Evolutionary conservation across 1,140 invertebrate species (phyloP).

Genomic region (Campoletis sonorensis): DNA sequence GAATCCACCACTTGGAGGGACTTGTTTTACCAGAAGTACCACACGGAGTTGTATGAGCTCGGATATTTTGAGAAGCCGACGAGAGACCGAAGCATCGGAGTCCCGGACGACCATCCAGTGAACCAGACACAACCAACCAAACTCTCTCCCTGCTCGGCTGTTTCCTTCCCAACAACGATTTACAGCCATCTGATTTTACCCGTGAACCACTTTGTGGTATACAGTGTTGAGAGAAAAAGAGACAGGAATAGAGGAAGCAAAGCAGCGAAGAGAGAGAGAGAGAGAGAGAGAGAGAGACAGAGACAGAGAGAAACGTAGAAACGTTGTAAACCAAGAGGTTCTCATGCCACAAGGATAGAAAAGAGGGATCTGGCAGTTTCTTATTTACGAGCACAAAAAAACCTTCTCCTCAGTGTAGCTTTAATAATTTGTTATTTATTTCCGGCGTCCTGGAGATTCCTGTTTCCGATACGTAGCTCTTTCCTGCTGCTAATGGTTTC

Average conservation of each 20-base stretch:
- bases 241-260: no score
- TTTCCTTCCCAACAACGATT: conserved; percentile 63
- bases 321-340: conserved; percentile 43
- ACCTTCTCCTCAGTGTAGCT: conserved; percentile 38
- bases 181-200: conserved; percentile 68
- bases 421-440: conserved; percentile 63
- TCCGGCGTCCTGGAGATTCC: conserved; percentile 40
- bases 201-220: conserved; percentile 56
- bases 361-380: conserved; percentile 56
- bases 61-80: conserved; percentile 52
- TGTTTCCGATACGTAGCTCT: conserved; percentile 37
- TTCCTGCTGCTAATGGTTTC: conserved; percentile 20
- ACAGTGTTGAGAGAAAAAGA: background rate
- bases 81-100: conserved; percentile 50
- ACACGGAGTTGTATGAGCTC: conserved; percentile 52
- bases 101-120: conserved; percentile 2
- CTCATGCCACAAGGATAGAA: conserved; percentile 47
- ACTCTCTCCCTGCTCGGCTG: conserved; percentile 48
- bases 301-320: conserved; percentile 12
- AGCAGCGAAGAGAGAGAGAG: no score
- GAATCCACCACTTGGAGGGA: background rate
- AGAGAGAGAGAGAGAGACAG: background rate
- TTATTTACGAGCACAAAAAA: conserved; percentile 63
- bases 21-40: conserved; percentile 37
- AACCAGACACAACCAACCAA: conserved; percentile 56